Evolutionary conservation across 2,888 invertebrate genomes (phyloP).

Genomic region (Plagodis pulveraria): DNA sequence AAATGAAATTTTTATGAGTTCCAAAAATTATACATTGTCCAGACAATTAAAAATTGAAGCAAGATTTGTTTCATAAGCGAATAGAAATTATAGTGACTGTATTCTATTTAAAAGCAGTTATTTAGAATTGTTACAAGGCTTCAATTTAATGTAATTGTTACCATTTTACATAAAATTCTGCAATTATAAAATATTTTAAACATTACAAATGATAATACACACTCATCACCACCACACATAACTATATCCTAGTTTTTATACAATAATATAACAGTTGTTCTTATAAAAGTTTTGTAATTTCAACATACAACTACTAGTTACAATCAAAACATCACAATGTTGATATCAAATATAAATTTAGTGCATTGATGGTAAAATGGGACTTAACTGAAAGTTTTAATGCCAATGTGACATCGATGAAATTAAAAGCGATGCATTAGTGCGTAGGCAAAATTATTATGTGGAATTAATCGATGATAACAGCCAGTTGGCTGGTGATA

Average conservation of each 20-base stretch:
- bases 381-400: slow-evolving; percentile 44
- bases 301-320: slow-evolving; percentile 57
- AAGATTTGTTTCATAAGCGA: no score
- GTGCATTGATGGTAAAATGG: slow-evolving; percentile 48
- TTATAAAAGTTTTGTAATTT: slow-evolving; percentile 67
- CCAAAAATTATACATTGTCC: no score
- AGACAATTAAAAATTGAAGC: no score
- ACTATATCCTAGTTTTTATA: slow-evolving; percentile 58
- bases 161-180: no score
- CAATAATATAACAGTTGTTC: slow-evolving; percentile 69
- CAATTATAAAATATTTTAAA: background rate
- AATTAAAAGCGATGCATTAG: slow-evolving; percentile 46
- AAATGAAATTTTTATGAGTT: background rate
- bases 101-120: no score
- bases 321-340: slow-evolving; percentile 52
- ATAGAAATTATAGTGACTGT: no score
- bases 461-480: slow-evolving; percentile 34
- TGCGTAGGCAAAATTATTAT: slow-evolving; percentile 43
- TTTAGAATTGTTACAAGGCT: no score
- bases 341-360: slow-evolving; percentile 42
- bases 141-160: no score
- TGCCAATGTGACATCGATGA: slow-evolving; percentile 38
- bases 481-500: slow-evolving; percentile 37
- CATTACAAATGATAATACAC: slow-evolving; percentile 32
- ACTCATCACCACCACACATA: slow-evolving; percentile 54